These are phyloP conservation scores for Tetranychus piercei DNA, from an alignment of 2,888 invertebrate species.

Conservation along the genomic window DNA sequence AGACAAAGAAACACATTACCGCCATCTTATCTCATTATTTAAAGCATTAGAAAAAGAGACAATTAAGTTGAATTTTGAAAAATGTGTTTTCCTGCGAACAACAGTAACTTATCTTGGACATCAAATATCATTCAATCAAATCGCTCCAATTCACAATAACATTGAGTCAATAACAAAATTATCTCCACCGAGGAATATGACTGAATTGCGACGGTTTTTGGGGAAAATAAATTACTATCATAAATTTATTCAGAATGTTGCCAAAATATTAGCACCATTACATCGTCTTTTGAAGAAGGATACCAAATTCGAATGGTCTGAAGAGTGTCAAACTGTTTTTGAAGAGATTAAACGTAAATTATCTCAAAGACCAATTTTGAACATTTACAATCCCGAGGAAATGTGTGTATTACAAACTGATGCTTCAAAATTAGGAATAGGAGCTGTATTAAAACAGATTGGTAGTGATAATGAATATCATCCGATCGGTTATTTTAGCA, in stretches of 20 bases:
- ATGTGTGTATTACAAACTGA: slow-evolving; percentile 21
- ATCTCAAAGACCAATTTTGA: slow-evolving; percentile 6
- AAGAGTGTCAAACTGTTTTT: slow-evolving; percentile 16
- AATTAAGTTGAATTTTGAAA: no score
- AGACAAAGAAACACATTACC: slow-evolving; percentile 23
- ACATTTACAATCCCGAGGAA: slow-evolving; percentile 12
- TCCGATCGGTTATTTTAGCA: slow-evolving; percentile 17
- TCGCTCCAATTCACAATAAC: no score
- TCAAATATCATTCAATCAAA: no score
- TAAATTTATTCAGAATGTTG: no score
- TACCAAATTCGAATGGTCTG: slow-evolving; percentile 14
- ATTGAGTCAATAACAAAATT: no score
- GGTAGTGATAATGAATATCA: slow-evolving; percentile 23
- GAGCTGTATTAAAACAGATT: slow-evolving; percentile 26
- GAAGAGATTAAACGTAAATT: slow-evolving; percentile 15
- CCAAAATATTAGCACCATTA: slow-evolving; percentile 12
- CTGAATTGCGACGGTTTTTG: no score
- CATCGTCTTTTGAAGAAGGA: slow-evolving; percentile 11
- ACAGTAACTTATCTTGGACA: no score
- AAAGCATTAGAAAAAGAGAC: no score
- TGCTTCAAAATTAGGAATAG: slow-evolving; percentile 26
- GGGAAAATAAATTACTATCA: no score
- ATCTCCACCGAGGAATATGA: no score
- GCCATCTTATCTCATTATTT: slow-evolving; percentile 11
- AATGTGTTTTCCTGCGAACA: no score